Conservation (phyloP, 1,140 invertebrate genomes). For the Papilio polyxenes region DNA sequence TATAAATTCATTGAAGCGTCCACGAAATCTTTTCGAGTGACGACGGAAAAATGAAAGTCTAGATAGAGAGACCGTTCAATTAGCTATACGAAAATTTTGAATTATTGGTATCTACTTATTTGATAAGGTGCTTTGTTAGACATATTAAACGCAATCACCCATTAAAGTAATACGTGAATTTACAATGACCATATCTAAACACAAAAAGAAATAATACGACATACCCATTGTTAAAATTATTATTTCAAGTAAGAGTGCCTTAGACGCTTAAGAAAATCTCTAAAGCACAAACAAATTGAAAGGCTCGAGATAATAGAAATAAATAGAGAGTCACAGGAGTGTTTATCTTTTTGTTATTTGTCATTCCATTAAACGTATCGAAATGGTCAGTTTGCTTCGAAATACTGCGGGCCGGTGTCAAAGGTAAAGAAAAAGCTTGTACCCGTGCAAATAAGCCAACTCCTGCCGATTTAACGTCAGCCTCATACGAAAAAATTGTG, state of each 20-base stretch:
- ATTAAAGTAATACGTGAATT: slow-evolving; percentile 37
- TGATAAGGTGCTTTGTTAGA: slow-evolving; percentile 25
- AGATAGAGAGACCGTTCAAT: slow-evolving; percentile 36
- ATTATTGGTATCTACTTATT: slow-evolving; percentile 34
- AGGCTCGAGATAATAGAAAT: slow-evolving; percentile 19
- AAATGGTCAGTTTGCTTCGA: slow-evolving; percentile 61
- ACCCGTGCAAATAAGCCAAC: slow-evolving; percentile 58
- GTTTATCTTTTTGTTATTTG: slow-evolving; percentile 51
- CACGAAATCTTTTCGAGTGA: slow-evolving; percentile 26
- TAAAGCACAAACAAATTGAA: slow-evolving; percentile 35
- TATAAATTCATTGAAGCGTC: slow-evolving; percentile 33
- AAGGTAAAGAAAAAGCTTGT: slow-evolving; percentile 49
- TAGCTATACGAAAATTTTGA: slow-evolving; percentile 36
- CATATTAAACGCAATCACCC: slow-evolving; percentile 29
- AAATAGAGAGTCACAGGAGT: slow-evolving; percentile 39
- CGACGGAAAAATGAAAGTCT: slow-evolving; percentile 38
- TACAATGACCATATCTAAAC: slow-evolving; percentile 19
- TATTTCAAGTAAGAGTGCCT: background rate
- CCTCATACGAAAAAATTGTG: slow-evolving; percentile 45
- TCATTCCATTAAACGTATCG: slow-evolving; percentile 62
- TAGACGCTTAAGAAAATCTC: slow-evolving; percentile 30
- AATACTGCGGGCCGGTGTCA: slow-evolving; percentile 65
- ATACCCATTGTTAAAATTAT: slow-evolving; percentile 35
- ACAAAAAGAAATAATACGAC: slow-evolving; percentile 22
- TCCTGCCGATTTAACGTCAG: slow-evolving; percentile 74